Base-by-base conservation (phyloP, 37 sponge, comb jelly and placozoan species). In the Sycon ciliatum region DNA sequence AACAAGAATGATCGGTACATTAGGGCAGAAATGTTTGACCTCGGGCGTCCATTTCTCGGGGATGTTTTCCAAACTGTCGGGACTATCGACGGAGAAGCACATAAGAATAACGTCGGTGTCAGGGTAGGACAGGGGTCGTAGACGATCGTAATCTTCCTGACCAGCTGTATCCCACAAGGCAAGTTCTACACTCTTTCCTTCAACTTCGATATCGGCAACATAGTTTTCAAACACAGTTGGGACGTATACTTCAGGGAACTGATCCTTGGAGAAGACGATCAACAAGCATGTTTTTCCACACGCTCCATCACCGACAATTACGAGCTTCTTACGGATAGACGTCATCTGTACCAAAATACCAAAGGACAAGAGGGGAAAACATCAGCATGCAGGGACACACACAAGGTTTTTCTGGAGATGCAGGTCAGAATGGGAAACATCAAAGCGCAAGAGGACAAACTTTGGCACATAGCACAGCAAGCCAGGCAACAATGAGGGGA, bases 191-290 rank as follows among this genome's bases (percentile, higher is more conserved):
- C 80, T 79, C 54, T 91, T 91, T 6, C 83, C 83, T 65, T 96
- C 98, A 38, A 91, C 92, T 63, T 91, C 89, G 38, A 96, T 91
- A 58, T 96, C 98, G 3, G 98, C 83, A 0, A 96, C 95, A 58
- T 96, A 96, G 80, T 91, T 96, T 57, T 96, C 98, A 82, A 96
- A 96, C 16, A 96, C 92, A 57, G 98, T 96, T 35, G 98, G 98
- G 16, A 96, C 87, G 68, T 91, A 96, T 9, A 80, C 86, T 46
- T 95, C 97, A 26, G 97, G 92, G 63, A 95, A 95, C 69, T 95
- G 80, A 56, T 94, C 90, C 75, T 90, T 94, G 54, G 89, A 82
- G 80, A 93, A 93, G n/a, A 89, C 95, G 34, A 93, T 85, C 22
- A 93, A 80, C 7, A 93, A 81, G 76, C 95, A 93, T 0, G 95